phyloP scores from a whole-genome alignment of 1,140 invertebrate species.

The Zaprionus gabonicus region DNA sequence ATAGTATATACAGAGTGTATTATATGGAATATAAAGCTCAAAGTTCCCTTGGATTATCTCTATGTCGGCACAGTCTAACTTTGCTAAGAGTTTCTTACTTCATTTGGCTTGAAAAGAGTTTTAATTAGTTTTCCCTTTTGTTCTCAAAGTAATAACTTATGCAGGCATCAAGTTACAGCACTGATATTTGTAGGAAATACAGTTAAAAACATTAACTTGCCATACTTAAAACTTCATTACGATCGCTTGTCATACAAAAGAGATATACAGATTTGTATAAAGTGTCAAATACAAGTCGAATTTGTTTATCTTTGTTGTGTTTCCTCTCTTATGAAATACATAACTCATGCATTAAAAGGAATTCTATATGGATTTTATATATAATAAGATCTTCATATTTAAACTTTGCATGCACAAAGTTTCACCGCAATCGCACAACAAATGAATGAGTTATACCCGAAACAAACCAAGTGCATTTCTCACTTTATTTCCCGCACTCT shows the following conservation, averaged over 20 bases:
- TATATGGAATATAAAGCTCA: neutral
- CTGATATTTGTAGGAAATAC: no score
- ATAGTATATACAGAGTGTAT: neutral
- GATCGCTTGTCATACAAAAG: accelerated
- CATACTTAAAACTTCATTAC: neutral
- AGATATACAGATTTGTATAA: neutral
- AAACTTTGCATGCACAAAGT: neutral
- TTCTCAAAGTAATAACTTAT: neutral
- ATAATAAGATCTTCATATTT: neutral
- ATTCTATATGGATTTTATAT: no score
- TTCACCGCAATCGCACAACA: neutral
- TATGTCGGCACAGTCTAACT: no score
- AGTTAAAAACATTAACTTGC: no score
- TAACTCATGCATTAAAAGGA: no score
- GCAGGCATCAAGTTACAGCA: neutral
- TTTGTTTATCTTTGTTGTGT: no score
- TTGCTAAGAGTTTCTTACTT: neutral
- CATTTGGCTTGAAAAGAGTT: neutral
- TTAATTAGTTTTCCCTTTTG: neutral
- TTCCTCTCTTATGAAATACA: no score
- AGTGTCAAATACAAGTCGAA: no score
- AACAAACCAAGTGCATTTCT: neutral
- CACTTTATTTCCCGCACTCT: constrained; percentile 3
- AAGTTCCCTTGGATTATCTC: no score
- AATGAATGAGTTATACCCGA: neutral